Evolutionary conservation across 35 echinoderm and acorn worm species (phyloP).

Genomic region (Antedon bifida): DNA sequence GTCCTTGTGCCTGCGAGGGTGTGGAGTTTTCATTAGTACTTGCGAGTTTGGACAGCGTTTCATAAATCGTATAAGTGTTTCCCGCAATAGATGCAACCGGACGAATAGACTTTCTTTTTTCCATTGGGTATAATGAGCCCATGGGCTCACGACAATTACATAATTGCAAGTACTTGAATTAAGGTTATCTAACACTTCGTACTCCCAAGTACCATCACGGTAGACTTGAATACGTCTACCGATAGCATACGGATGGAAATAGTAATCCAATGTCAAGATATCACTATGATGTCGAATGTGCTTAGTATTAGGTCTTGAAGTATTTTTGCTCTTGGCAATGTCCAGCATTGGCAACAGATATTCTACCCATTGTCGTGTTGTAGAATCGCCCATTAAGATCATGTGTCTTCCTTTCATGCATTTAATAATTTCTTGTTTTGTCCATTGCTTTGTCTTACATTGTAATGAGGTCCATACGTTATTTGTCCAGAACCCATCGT

Average conservation of each 20-base stretch:
- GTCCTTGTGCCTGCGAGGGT: background rate
- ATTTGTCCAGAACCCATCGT: background rate
- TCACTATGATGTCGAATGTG: background rate
- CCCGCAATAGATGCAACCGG: background rate
- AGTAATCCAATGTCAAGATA: background rate
- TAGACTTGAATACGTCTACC: too few species aligned
- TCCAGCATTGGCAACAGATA: background rate
- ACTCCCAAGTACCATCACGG: background rate
- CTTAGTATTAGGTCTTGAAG: background rate
- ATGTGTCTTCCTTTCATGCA: background rate
- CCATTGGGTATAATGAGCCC: conserved; percentile 36
- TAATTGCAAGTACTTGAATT: conserved; percentile 1
- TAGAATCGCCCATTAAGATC: background rate
- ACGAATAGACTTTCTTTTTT: background rate
- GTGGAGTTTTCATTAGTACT: conserved; percentile 15
- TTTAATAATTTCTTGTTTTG: background rate
- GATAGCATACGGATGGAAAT: background rate
- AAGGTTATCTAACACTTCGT: background rate
- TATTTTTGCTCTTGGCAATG: background rate
- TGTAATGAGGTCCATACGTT: background rate
- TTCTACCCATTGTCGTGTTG: background rate
- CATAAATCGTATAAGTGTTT: conserved; percentile 8
- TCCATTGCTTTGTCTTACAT: conserved; percentile 3
- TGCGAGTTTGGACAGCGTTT: conserved; percentile 5
- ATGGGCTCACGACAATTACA: conserved; percentile 20